A percentile compares a stretch with the other conserved stretches of the same genome.
These are phyloP conservation scores for Spea multiplicata DNA, from an alignment of 2,113 vertebrate species.

Conservation along the genomic window DNA sequence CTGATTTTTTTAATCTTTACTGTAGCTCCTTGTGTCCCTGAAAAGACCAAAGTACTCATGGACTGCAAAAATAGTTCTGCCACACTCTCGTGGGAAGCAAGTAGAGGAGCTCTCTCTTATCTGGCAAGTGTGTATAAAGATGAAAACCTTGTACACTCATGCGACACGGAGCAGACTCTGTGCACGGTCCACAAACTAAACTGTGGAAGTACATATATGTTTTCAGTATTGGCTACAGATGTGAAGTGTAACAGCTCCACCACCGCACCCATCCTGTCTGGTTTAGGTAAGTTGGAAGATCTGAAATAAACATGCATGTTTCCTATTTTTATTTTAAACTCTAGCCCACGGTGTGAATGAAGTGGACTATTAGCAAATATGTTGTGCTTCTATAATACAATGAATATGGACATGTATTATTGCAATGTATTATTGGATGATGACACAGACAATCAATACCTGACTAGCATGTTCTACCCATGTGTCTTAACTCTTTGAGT, in stretches of 20 bases:
- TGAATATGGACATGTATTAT: too few species aligned
- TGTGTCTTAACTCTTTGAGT: too few species aligned
- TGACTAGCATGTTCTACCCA: too few species aligned
- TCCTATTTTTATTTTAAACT: too few species aligned
- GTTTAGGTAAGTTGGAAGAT: constrained; percentile 59
- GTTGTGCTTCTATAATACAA: too few species aligned
- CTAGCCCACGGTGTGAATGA: too few species aligned
- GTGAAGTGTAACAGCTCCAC: constrained; percentile 66
- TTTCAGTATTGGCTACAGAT: constrained; percentile 64
- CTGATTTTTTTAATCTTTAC: not conserved
- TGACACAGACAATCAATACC: too few species aligned
- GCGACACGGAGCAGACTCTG: constrained; percentile 47
- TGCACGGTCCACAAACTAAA: constrained; percentile 60
- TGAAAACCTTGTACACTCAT: constrained; percentile 53
- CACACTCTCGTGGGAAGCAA: constrained; percentile 58
- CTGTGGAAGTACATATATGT: constrained; percentile 65
- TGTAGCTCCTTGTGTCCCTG: constrained; percentile 65
- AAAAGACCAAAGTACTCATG: constrained; percentile 50
- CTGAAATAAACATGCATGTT: too few species aligned
- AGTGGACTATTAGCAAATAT: too few species aligned
- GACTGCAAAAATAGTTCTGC: constrained; percentile 61
- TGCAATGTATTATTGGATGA: too few species aligned
- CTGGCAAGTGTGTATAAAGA: constrained; percentile 54
- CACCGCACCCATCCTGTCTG: constrained; percentile 51
- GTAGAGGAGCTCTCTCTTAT: constrained; percentile 51